Conservation (phyloP, 2,113 vertebrate species). For the Antechinus stuartii region DNA sequence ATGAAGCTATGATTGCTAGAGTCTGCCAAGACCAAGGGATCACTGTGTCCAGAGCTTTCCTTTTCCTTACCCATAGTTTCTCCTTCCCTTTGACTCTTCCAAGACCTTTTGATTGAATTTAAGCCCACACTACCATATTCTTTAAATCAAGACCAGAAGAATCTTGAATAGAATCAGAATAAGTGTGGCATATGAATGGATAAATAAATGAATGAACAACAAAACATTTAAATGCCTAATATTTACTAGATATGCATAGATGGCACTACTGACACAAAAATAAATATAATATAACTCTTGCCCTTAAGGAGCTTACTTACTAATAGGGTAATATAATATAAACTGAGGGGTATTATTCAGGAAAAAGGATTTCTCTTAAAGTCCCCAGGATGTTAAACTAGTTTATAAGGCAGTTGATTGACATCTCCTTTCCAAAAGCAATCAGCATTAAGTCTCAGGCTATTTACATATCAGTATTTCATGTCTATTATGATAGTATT, state of each 20-base stretch:
- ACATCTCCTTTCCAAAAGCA: not conserved
- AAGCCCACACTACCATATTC: not conserved
- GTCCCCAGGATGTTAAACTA: not conserved
- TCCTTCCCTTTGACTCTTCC: not conserved
- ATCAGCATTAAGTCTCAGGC: not conserved
- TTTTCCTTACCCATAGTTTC: not conserved
- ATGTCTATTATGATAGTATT: too few species aligned
- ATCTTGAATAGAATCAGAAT: not conserved
- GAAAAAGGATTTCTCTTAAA: not conserved
- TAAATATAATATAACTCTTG: not conserved
- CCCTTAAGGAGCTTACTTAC: not conserved
- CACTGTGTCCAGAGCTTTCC: not conserved
- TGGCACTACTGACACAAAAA: not conserved
- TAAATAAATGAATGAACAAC: not conserved
- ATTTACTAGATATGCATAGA: not conserved
- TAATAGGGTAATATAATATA: not conserved
- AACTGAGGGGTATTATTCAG: not conserved
- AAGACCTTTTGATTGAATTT: not conserved
- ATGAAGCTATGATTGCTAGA: accelerated
- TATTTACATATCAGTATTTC: too few species aligned
- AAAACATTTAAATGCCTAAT: not conserved
- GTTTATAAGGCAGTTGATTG: not conserved
- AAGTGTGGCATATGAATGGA: not conserved
- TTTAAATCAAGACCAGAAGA: not conserved
- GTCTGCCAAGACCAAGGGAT: accelerated